A percentile compares a stretch with the other conserved stretches of the same genome.
These are phyloP conservation scores for Nasalis larvatus DNA, from an alignment of 2,113 vertebrate genomes.

Conservation along the genomic window DNA sequence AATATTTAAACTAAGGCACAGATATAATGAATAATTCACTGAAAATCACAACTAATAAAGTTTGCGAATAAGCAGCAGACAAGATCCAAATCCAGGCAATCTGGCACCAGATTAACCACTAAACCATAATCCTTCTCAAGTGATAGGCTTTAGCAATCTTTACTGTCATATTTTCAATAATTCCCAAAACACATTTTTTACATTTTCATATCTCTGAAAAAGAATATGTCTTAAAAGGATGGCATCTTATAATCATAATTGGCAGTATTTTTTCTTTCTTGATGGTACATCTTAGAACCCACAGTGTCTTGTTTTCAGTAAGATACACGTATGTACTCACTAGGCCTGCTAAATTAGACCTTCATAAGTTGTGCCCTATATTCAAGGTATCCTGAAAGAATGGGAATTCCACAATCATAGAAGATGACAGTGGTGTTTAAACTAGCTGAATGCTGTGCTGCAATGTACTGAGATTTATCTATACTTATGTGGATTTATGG, in stretches of 20 bases:
- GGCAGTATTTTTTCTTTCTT: slow-evolving; percentile 11
- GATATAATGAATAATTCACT: slow-evolving; percentile 7
- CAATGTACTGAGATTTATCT: background rate
- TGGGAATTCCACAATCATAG: background rate
- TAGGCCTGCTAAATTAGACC: background rate
- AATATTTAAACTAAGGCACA: slow-evolving; percentile 28
- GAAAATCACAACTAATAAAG: slow-evolving; percentile 22
- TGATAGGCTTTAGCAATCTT: background rate
- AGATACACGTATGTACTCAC: background rate
- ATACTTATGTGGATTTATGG: background rate
- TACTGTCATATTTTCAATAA: slow-evolving; percentile 28
- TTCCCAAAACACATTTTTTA: background rate
- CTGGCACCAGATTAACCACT: background rate
- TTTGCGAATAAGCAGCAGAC: background rate
- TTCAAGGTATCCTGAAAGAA: slow-evolving; percentile 13
- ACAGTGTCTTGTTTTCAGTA: background rate
- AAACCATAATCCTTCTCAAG: slow-evolving; percentile 9
- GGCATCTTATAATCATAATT: background rate
- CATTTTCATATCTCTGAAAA: slow-evolving; percentile 38
- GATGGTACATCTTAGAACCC: background rate
- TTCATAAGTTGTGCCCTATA: background rate
- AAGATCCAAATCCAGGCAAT: background rate
- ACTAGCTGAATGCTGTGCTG: background rate
- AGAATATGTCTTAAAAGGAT: slow-evolving; percentile 13
- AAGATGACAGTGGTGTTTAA: background rate